Evolutionary conservation across 2,888 invertebrate species (phyloP).

Genomic region (Cabera pusaria): DNA sequence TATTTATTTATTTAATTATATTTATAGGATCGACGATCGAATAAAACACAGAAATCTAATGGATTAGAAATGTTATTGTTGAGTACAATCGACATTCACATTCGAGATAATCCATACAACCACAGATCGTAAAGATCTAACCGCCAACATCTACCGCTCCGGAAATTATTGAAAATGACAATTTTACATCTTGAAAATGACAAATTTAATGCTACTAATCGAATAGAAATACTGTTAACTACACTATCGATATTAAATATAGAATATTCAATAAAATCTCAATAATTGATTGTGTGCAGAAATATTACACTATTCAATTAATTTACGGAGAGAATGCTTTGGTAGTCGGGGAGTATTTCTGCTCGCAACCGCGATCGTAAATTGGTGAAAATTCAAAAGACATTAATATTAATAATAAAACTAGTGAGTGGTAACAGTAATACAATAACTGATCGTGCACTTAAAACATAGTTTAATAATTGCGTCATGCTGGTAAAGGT

Average conservation of each 20-base stretch:
- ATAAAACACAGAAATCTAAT: slow-evolving; percentile 76
- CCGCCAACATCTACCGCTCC: slow-evolving; percentile 39
- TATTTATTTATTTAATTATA: no score
- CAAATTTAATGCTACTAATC: slow-evolving; percentile 75
- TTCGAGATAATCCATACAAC: slow-evolving; percentile 59
- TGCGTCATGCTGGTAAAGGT: slow-evolving; percentile 24
- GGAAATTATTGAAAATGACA: slow-evolving; percentile 58
- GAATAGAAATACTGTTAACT: slow-evolving; percentile 64
- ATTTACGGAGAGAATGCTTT: slow-evolving; percentile 26
- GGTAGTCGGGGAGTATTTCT: slow-evolving; percentile 34
- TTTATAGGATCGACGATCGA: no score
- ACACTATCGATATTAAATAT: slow-evolving; percentile 64
- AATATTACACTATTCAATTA: slow-evolving; percentile 26
- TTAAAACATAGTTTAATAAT: slow-evolving; percentile 39
- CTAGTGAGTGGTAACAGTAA: slow-evolving; percentile 63
- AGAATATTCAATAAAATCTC: slow-evolving; percentile 74
- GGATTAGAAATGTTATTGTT: slow-evolving; percentile 83
- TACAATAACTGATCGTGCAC: slow-evolving; percentile 64
- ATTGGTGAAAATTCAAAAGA: slow-evolving; percentile 60
- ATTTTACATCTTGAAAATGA: slow-evolving; percentile 66
- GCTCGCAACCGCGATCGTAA: slow-evolving; percentile 49
- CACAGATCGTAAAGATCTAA: slow-evolving; percentile 42
- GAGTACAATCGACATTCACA: slow-evolving; percentile 78
- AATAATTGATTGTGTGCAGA: slow-evolving; percentile 53
- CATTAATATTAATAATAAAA: slow-evolving; percentile 45